These are phyloP conservation scores for Bujurquina vittata DNA, from an alignment of 2,113 vertebrate genomes.

Conservation along the genomic window DNA sequence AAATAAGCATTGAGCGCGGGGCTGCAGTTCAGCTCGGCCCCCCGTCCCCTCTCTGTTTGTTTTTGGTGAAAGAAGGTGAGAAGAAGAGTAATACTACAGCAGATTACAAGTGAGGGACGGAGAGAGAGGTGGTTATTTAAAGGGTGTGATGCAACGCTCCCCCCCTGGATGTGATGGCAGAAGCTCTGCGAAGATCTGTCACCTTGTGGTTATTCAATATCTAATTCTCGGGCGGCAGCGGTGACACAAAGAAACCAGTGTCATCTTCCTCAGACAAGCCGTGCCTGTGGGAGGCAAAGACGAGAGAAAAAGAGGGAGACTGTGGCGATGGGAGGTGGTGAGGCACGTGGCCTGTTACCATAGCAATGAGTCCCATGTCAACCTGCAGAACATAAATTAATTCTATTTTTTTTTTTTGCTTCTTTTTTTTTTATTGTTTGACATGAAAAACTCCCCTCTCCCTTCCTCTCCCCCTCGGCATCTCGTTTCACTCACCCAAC, in stretches of 20 bases:
- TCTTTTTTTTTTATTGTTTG: not conserved
- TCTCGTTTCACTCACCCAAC: slow-evolving; percentile 9
- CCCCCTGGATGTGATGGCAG: slow-evolving; percentile 13
- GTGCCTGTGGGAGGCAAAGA: slow-evolving; percentile 33
- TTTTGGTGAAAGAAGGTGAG: slow-evolving; percentile 21
- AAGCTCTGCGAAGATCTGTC: slow-evolving; percentile 20
- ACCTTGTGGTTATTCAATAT: slow-evolving; percentile 43
- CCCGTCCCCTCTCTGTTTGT: not conserved
- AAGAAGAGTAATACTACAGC: not conserved
- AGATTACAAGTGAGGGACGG: slow-evolving; percentile 23
- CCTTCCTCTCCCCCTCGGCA: not conserved
- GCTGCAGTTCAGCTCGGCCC: not conserved
- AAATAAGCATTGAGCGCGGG: not conserved
- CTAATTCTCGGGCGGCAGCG: slow-evolving; percentile 31
- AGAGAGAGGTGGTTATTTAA: slow-evolving; percentile 32
- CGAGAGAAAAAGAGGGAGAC: not conserved
- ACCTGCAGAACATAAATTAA: slow-evolving; percentile 68
- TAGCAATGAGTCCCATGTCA: slow-evolving; percentile 69
- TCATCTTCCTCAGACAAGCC: slow-evolving; percentile 38
- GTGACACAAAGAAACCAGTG: slow-evolving; percentile 18
- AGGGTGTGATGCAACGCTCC: slow-evolving; percentile 12
- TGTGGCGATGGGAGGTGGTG: slow-evolving; percentile 44
- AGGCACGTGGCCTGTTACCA: slow-evolving; percentile 78
- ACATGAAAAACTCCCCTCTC: slow-evolving; percentile 19
- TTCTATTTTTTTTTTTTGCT: slow-evolving; percentile 45